Evolutionary conservation across 2,888 invertebrate species (phyloP).

Genomic region (Dryococelus australis): DNA sequence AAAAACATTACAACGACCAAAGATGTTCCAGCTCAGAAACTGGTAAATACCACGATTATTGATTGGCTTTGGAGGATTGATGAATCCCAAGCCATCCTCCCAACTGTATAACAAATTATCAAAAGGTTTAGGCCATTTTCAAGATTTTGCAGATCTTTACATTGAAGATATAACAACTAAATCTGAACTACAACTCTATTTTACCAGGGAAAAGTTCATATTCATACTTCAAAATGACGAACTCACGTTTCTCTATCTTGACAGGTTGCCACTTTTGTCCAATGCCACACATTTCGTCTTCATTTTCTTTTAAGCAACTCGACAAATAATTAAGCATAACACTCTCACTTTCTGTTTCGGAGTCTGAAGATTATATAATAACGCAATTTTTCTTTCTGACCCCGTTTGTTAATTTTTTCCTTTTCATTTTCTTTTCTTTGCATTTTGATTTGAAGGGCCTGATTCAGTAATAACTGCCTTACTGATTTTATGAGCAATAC

Average conservation of each 20-base stretch:
- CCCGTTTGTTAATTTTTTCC: too few species aligned
- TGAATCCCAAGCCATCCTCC: background rate
- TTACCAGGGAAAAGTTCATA: too few species aligned
- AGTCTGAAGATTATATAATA: too few species aligned
- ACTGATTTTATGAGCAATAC: too few species aligned
- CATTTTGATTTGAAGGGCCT: too few species aligned
- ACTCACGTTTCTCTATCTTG: background rate
- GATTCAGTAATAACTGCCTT: too few species aligned
- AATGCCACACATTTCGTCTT: background rate
- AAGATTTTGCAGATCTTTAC: background rate
- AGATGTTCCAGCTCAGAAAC: background rate
- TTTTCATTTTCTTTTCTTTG: too few species aligned
- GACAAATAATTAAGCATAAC: too few species aligned
- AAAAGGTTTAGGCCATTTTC: background rate
- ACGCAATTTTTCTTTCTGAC: too few species aligned
- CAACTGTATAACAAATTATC: background rate
- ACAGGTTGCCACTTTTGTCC: background rate
- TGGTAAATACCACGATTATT: background rate
- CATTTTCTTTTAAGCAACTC: too few species aligned
- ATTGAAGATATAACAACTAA: background rate
- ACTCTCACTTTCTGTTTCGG: too few species aligned
- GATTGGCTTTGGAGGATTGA: background rate
- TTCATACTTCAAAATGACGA: background rate
- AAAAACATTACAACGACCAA: background rate
- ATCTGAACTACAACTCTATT: background rate